Evolutionary conservation across 92 coral and sea anemone genomes (phyloP), one percentile per base, ranked within the genome.

Genomic region (Porites cylindrica): DNA sequence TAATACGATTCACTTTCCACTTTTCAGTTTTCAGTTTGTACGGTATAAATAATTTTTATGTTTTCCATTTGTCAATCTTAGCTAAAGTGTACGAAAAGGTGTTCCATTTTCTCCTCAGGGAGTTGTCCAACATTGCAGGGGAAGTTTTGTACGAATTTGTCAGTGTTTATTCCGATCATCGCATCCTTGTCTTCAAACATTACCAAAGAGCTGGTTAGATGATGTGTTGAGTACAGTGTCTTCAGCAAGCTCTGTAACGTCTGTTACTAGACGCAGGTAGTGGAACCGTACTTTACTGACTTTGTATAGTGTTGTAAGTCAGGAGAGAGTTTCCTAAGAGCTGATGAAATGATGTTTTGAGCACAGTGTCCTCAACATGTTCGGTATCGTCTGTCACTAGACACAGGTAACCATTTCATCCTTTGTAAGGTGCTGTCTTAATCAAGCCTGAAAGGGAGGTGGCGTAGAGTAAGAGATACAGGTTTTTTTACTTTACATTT

Each of bases 201-300:
- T 91, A 62, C 93, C 93, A 71, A 81, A 58, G 53, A 69, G 26
- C 14, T 91, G 93, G 93, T 68, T 91, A 62, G 75, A 72, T 65
- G 78, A 91, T 68, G 86, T 91, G 54, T 86, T 91, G 52, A 21
- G 13, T 32, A 81, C 76, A 68, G 65, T 81, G 50, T 81, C 85
- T 1, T 78, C 70, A 43, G 32, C 82, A 64, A 50, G 70, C 59
- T 62, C 82, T 61, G 23, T 61, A 10, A 78, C 96, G 19, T 93
- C 96, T 7, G 91, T 93, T 43, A 93, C 96, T 7, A 88, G 96
- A 79, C 90, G 96, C 92, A 93, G 96, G 96, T 93, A 90, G 17
- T 26, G 16, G 1, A 10, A 14, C 61, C 61, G 16, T 14, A 10
- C 61, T 56, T 2, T 10, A 14, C 61, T 56, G 61, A 56, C 61